Evolutionary conservation across 2,888 invertebrate genomes (phyloP), one percentile per base, ranked within the genome.

Genomic region (Tetropium fuscum): DNA sequence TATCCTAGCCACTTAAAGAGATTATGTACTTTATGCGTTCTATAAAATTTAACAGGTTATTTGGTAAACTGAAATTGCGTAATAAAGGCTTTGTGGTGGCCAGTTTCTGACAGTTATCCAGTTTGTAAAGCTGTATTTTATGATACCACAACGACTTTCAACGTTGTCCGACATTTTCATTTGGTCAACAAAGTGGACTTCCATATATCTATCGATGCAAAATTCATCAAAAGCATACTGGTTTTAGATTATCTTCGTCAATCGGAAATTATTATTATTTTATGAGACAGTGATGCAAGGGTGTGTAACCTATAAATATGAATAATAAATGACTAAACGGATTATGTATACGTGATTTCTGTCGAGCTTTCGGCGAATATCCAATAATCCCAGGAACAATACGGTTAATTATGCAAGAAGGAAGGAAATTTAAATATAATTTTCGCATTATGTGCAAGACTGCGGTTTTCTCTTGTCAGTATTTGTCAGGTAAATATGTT

Each of bases 11-110:
- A 44, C 44, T 44, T 44, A 44, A 30, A 25, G 27, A 25, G 16
- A n/a, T n/a, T n/a, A n/a, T n/a, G n/a, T n/a, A n/a, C n/a, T n/a
- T 44, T 44, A 44, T 44, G 25, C 44, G 16, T 44, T 44, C 44
- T 30, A 44, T 44, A 44, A 44, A 44, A 44, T 44, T 44, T 44
- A 44, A 44, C 30, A 30, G 44, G 44, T 27, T 27, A 15, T 8
- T n/a, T 27, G 27, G 13, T 13, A 44, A 18, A 44, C 25, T 16
- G 27, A 44, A 44, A 44, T 44, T 44, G 44, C 25, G 8, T 30
- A 44, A 44, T 44, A 44, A 44, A 44, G 44, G 44, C 18, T 27
- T n/a, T n/a, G n/a, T n/a, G n/a, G n/a, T n/a, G n/a, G n/a, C n/a
- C n/a, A n/a, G n/a, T n/a, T n/a, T 44, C 16, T 44, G 44, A 44